Conservation (phyloP, 2,113 vertebrate genomes). For the Lutjanus erythropterus region DNA sequence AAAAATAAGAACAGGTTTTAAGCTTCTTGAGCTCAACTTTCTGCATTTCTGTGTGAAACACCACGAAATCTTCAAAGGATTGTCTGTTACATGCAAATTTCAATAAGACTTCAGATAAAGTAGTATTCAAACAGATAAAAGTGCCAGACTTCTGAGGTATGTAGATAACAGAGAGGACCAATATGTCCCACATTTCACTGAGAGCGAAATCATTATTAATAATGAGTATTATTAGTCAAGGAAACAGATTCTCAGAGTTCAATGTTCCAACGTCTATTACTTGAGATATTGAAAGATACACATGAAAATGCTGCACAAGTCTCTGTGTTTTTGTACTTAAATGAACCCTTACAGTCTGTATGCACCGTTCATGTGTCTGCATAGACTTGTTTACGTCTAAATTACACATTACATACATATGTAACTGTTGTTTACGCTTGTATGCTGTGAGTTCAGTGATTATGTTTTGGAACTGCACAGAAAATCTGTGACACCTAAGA, state of each 20-base stretch:
- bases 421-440: not conserved
- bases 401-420: conserved; percentile 4
- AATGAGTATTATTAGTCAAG: conserved; percentile 53
- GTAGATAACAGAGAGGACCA: conserved; percentile 52
- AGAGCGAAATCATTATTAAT: conserved; percentile 45
- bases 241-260: conserved; percentile 27
- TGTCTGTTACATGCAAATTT: conserved; percentile 49
- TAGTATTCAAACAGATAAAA: conserved; percentile 57
- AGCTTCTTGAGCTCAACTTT: conserved; percentile 30
- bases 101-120: conserved; percentile 47
- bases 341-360: not conserved
- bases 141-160: conserved; percentile 62
- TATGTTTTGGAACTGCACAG: not conserved
- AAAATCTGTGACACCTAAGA: not conserved
- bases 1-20: conserved; percentile 42
- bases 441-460: not conserved
- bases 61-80: conserved; percentile 58
- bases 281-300: conserved; percentile 8
- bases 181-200: conserved; percentile 58
- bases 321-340: not conserved
- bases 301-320: conserved; percentile 26
- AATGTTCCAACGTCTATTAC: not conserved
- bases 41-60: conserved; percentile 52
- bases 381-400: not conserved
- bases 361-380: not conserved